These are phyloP conservation scores for Hyphantria cunea DNA, from an alignment of 1,140 invertebrate genomes.

Conservation along the genomic window DNA sequence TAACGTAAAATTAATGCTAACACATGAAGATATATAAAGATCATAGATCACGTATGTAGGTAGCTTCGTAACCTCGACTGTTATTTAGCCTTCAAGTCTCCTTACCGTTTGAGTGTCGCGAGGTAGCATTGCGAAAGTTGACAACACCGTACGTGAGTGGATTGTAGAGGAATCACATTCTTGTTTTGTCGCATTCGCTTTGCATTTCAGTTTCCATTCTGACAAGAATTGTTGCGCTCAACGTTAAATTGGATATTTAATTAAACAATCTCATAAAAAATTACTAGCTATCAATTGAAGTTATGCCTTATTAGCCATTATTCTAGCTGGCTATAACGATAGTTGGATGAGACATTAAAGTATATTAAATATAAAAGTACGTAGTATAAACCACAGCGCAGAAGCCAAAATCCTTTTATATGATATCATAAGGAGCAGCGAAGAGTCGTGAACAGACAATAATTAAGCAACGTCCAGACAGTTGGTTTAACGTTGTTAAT, in stretches of 20 bases:
- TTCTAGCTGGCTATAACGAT: constrained; percentile 19
- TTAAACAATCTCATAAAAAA: constrained; percentile 33
- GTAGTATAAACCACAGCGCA: constrained; percentile 1
- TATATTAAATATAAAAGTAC: constrained; percentile 26
- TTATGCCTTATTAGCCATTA: constrained; percentile 21
- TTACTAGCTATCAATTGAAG: constrained; percentile 16
- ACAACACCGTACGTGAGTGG: constrained; percentile 68
- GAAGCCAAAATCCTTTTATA: constrained; percentile 22
- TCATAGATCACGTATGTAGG: constrained; percentile 33
- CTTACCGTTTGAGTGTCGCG: constrained; percentile 62
- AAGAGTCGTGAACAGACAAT: constrained; percentile 40
- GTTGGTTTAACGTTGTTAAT: constrained; percentile 42
- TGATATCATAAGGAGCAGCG: constrained; percentile 42
- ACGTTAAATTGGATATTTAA: constrained; percentile 36
- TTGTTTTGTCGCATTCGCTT: constrained; percentile 49
- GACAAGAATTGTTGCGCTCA: constrained; percentile 33
- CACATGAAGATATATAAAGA: constrained; percentile 16
- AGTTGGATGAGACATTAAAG: constrained; percentile 26
- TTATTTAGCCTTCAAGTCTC: constrained; percentile 61
- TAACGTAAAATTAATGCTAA: neutral
- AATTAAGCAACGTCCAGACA: constrained; percentile 26
- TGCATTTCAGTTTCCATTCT: constrained; percentile 49
- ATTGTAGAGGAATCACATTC: constrained; percentile 59
- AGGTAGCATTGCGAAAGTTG: constrained; percentile 77
- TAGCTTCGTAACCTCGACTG: constrained; percentile 51